phyloP scores from a whole-genome alignment of 2,113 vertebrate species.

The Perognathus longimembris region DNA sequence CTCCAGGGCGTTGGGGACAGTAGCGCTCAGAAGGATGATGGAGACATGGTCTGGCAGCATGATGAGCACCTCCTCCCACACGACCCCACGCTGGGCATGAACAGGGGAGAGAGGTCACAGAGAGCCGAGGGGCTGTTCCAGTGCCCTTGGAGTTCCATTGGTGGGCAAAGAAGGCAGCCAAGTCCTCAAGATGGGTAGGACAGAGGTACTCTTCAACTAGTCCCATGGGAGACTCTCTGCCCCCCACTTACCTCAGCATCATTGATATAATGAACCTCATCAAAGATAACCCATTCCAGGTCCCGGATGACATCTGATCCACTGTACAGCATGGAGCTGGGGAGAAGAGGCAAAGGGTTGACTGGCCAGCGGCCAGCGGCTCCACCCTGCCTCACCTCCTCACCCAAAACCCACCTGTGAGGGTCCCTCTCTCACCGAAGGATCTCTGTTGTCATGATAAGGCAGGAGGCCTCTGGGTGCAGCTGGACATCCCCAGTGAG shows the following conservation, averaged over 20 bases:
- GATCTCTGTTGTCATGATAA: slow-evolving; percentile 97
- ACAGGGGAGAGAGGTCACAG: background rate
- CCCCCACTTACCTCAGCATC: slow-evolving; percentile 90
- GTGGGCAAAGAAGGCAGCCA: background rate
- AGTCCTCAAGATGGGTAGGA: background rate
- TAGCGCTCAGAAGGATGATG: slow-evolving; percentile 95
- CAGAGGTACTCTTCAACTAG: too few species aligned
- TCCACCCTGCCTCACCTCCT: background rate
- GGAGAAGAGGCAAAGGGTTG: background rate
- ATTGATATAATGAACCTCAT: slow-evolving; percentile 96
- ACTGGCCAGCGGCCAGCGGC: background rate
- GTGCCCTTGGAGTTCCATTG: background rate
- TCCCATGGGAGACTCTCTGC: background rate
- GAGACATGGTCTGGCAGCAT: slow-evolving; percentile 96
- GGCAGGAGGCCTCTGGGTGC: slow-evolving; percentile 93
- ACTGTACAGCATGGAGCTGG: slow-evolving; percentile 95
- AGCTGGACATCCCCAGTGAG: slow-evolving; percentile 95
- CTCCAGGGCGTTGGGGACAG: slow-evolving; percentile 94
- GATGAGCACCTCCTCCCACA: slow-evolving; percentile 96
- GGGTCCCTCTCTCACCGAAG: slow-evolving; percentile 88
- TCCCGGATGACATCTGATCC: slow-evolving; percentile 95
- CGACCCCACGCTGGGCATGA: slow-evolving; percentile 91
- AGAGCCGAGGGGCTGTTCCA: background rate
- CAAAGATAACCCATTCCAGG: slow-evolving; percentile 97
- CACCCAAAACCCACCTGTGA: background rate